Percentiles rank a stretch among this genome's conserved stretches.
Evolutionary conservation across 2,113 vertebrate genomes (phyloP).

Genomic region (Himantopus leucocephalus): DNA sequence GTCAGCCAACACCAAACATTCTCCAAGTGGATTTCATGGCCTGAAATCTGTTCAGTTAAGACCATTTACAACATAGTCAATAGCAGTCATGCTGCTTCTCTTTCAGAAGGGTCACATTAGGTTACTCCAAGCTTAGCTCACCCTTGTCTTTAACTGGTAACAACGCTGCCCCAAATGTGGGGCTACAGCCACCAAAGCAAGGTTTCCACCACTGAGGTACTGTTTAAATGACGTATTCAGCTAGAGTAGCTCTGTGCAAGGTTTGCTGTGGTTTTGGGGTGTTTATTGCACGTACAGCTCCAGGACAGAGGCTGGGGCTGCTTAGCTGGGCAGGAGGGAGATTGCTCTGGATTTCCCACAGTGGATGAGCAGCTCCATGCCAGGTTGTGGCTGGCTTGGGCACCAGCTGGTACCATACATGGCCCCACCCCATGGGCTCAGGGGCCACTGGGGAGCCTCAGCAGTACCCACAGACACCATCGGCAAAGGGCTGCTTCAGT

Average conservation of each 20-base stretch:
- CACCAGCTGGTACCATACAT: fast-evolving
- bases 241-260: not conserved
- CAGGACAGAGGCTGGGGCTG: not conserved
- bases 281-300: not conserved
- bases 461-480: not conserved
- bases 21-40: not conserved
- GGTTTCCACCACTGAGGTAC: not conserved
- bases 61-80: not conserved
- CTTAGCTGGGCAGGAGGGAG: not conserved
- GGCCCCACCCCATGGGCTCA: not conserved
- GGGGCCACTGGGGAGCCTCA: fast-evolving
- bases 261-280: not conserved
- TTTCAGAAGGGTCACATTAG: not conserved
- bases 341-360: not conserved
- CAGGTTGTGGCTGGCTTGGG: not conserved
- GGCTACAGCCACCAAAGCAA: not conserved
- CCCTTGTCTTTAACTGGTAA: not conserved
- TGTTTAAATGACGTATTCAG: not conserved
- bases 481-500: not conserved
- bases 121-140: not conserved
- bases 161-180: not conserved
- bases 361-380: not conserved
- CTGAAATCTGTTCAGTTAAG: not conserved
- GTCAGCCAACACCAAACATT: not conserved
- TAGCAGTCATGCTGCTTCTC: not conserved